Evolutionary conservation across 2,797 vertebrate species (phyloP).

Genomic region (Passerculus sandwichensis): DNA sequence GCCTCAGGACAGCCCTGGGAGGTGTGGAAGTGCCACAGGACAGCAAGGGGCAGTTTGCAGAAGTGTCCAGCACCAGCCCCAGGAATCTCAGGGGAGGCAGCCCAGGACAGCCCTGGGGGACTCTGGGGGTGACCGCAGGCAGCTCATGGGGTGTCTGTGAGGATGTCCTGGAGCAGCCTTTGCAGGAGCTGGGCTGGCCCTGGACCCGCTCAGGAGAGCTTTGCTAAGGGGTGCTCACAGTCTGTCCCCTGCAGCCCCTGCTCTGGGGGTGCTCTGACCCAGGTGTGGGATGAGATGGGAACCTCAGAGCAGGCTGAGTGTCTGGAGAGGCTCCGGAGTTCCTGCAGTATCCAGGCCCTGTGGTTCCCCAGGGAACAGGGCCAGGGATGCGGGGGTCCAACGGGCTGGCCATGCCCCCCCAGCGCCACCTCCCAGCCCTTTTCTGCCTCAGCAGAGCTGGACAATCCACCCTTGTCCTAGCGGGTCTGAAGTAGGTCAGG

Average conservation of each 20-base stretch:
- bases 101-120: no score
- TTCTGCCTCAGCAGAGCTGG: slow-evolving; percentile 61
- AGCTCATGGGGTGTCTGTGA: not conserved
- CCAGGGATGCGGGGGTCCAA: accelerated
- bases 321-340: not conserved
- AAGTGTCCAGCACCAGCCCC: not conserved
- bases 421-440: not conserved
- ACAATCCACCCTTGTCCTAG: slow-evolving; percentile 63
- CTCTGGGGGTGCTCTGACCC: not conserved
- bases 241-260: not conserved
- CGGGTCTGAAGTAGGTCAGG: slow-evolving; percentile 35
- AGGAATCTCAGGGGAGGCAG: accelerated
- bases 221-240: not conserved
- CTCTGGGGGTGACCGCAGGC: not conserved
- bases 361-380: not conserved
- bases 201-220: not conserved
- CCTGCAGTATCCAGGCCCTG: not conserved
- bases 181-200: not conserved
- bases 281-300: not conserved
- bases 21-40: no score
- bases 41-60: not conserved
- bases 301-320: not conserved
- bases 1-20: not conserved
- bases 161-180: not conserved
- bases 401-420: not conserved